phyloP scores from a whole-genome alignment of 2,888 invertebrate genomes.

The Odontocerum albicorne region DNA sequence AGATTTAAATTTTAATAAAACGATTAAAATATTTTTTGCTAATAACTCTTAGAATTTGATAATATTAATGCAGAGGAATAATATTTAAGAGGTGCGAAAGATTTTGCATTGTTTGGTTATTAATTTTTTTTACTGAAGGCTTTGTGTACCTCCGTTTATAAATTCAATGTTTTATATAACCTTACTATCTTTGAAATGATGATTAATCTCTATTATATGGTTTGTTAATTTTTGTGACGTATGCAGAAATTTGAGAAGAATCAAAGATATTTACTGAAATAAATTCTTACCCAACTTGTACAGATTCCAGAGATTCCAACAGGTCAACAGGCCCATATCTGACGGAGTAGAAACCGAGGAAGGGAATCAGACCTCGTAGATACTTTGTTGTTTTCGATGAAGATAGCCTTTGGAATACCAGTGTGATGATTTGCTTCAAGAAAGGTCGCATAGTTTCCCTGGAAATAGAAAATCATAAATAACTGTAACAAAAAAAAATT shows the following conservation, averaged over 20 bases:
- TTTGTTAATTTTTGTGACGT: too few relatives aligned
- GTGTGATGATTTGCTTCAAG: conserved; percentile 84
- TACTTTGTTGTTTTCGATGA: conserved; percentile 95
- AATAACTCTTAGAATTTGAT: too few relatives aligned
- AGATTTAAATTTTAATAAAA: too few relatives aligned
- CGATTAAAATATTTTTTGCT: too few relatives aligned
- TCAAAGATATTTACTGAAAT: background rate
- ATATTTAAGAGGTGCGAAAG: too few relatives aligned
- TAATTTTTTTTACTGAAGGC: too few relatives aligned
- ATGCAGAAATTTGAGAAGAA: background rate
- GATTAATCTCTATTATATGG: background rate
- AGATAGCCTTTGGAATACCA: conserved; percentile 92
- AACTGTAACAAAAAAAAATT: conserved; percentile 9
- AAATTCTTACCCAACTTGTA: conserved; percentile 82
- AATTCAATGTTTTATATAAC: too few relatives aligned
- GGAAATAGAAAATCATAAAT: conserved; percentile 41
- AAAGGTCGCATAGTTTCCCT: conserved; percentile 74
- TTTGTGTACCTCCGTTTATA: conserved; percentile 3
- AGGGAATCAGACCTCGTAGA: conserved; percentile 86
- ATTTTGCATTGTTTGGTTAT: too few relatives aligned
- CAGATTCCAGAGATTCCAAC: conserved; percentile 78
- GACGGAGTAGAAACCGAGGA: conserved; percentile 84
- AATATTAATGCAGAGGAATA: too few relatives aligned
- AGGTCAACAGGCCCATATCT: conserved; percentile 77
- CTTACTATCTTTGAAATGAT: too few relatives aligned